phyloP scores from a whole-genome alignment of 2,797 vertebrate species.

The Kryptopterus vitreolus region DNA sequence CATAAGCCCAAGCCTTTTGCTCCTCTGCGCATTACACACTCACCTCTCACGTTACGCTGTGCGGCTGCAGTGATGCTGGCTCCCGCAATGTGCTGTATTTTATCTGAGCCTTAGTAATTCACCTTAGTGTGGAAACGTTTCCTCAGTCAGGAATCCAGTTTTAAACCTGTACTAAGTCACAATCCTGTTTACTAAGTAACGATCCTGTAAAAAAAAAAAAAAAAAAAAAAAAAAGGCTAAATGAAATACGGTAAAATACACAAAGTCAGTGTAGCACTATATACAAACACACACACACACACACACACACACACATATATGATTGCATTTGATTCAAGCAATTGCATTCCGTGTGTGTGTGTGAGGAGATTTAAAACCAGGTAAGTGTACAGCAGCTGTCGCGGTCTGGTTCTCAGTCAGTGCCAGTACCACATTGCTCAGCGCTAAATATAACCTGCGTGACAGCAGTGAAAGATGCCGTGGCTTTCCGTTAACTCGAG shows the following conservation, averaged over 20 bases:
- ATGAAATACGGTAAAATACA: not conserved
- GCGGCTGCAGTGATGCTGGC: not conserved
- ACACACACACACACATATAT: no score
- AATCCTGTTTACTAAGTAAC: not conserved
- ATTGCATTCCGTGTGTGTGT: not conserved
- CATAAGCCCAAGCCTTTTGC: conserved; percentile 6
- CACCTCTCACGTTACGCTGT: not conserved
- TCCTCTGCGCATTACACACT: not conserved
- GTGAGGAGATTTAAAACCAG: conserved; percentile 51
- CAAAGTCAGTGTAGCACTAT: not conserved
- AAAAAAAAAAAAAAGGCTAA: not conserved
- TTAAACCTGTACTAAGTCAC: not conserved
- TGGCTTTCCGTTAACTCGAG: conserved; percentile 59
- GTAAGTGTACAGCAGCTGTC: conserved; percentile 69
- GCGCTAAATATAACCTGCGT: conserved; percentile 73
- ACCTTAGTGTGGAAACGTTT: not conserved
- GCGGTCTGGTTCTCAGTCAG: conserved; percentile 56
- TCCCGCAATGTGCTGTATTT: not conserved
- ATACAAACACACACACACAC: no score
- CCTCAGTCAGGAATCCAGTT: not conserved
- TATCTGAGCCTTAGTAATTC: not conserved
- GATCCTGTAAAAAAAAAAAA: not conserved
- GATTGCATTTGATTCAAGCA: not conserved
- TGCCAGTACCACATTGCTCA: conserved; percentile 63
- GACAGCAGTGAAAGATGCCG: conserved; percentile 62